Evolutionary conservation across 2,797 vertebrate genomes (phyloP).

Genomic region (Mycteria americana): DNA sequence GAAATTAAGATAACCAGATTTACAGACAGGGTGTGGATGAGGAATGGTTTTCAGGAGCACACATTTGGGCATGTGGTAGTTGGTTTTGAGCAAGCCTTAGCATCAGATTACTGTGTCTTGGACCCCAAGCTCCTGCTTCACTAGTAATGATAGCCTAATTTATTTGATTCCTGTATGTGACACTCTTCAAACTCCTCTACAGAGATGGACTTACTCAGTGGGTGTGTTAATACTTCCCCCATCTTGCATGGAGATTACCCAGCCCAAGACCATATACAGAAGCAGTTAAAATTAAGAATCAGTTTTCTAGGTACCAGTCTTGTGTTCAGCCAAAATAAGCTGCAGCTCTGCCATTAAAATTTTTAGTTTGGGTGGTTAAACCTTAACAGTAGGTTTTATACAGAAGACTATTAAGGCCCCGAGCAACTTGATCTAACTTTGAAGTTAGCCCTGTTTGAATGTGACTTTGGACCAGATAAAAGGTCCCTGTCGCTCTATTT

Average conservation of each 20-base stretch:
- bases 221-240: not conserved
- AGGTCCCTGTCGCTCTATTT: not conserved
- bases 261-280: not conserved
- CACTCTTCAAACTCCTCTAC: not conserved
- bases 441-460: not conserved
- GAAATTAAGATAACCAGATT: not conserved
- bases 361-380: not conserved
- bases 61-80: not conserved
- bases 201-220: not conserved
- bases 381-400: not conserved
- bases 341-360: not conserved
- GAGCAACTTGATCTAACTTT: not conserved
- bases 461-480: not conserved
- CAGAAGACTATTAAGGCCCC: not conserved
- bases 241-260: not conserved
- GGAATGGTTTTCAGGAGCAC: not conserved
- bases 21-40: not conserved
- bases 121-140: not conserved
- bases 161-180: not conserved
- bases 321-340: not conserved
- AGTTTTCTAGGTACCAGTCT: not conserved
- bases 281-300: not conserved
- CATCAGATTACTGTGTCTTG: not conserved
- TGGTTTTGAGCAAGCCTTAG: not conserved
- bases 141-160: not conserved